Evolutionary conservation across 2,888 invertebrate species (phyloP).

Genomic region (Drosophila fulvimacula): DNA sequence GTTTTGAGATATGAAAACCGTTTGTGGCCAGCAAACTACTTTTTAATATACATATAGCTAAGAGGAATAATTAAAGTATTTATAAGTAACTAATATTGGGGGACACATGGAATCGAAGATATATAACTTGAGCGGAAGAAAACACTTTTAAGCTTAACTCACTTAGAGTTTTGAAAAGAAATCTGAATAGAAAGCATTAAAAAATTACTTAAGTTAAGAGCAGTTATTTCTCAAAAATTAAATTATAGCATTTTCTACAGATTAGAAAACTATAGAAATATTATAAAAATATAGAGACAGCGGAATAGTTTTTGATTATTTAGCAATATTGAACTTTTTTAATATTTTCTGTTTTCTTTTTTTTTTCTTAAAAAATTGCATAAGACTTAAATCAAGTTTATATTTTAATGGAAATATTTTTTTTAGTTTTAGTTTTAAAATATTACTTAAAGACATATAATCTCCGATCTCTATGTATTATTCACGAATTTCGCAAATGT

Average conservation of each 20-base stretch:
- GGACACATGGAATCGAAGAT: neutral
- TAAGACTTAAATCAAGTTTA: neutral
- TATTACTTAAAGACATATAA: neutral
- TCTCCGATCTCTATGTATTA: neutral
- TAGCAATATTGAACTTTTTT: neutral
- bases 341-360: neutral
- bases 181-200: neutral
- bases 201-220: too few relatives aligned
- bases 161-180: neutral
- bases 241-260: too few relatives aligned
- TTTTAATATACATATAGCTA: neutral
- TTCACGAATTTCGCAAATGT: too few relatives aligned
- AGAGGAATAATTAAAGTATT: neutral
- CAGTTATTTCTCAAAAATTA: neutral
- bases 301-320: neutral
- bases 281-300: neutral
- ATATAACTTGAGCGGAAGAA: neutral
- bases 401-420: neutral
- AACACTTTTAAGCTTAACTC: too few relatives aligned
- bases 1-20: neutral
- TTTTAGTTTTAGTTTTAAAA: neutral
- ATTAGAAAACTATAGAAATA: neutral
- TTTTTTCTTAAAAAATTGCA: neutral
- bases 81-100: neutral
- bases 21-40: neutral